These are phyloP conservation scores for Ceratosolen solmsi DNA, from an alignment of 1,140 invertebrate species.

Conservation along the genomic window DNA sequence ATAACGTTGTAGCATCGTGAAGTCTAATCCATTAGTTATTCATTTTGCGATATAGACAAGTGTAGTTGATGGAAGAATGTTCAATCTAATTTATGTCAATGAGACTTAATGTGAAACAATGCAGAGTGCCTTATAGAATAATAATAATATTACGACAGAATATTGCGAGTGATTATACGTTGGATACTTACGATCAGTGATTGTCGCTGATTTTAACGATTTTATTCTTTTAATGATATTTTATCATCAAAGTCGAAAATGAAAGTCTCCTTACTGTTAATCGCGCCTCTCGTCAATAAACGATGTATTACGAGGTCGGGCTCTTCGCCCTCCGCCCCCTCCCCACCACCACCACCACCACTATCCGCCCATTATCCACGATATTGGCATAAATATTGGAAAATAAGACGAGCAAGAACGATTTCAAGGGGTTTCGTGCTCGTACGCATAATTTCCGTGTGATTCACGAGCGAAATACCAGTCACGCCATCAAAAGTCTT, in stretches of 20 bases:
- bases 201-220: too few species aligned
- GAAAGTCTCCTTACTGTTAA: neutral
- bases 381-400: neutral
- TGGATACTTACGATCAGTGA: too few species aligned
- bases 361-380: too few species aligned
- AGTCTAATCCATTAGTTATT: constrained; percentile 26
- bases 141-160: too few species aligned
- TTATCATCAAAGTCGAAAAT: too few species aligned
- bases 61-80: neutral
- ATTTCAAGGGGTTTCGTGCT: neutral
- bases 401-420: neutral
- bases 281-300: neutral
- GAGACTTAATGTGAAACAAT: neutral
- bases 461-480: constrained; percentile 1
- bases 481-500: constrained; percentile 3
- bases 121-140: neutral
- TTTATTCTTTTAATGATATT: too few species aligned
- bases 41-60: constrained; percentile 1
- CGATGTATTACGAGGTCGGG: neutral
- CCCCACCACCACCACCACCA: too few species aligned
- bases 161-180: too few species aligned
- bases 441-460: neutral
- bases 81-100: neutral
- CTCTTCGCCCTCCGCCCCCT: too few species aligned
- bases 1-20: too few species aligned